A percentile compares a stretch with the other conserved stretches of the same genome.
Conservation (phyloP, 2,113 vertebrate species). For the Erinaceus europaeus region DNA sequence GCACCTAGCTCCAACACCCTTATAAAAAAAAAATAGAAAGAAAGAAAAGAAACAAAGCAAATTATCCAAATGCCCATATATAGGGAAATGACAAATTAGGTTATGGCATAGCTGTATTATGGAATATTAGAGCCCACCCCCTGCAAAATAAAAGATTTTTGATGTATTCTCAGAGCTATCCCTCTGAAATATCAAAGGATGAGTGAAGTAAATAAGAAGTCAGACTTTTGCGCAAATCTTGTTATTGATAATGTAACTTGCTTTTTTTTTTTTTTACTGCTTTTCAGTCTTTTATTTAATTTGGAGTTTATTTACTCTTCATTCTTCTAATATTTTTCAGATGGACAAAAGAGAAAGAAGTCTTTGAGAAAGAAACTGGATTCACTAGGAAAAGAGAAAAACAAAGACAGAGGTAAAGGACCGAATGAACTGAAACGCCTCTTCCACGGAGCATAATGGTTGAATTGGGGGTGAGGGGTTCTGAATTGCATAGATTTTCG, state of each 20-base stretch:
- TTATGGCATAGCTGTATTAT: background rate
- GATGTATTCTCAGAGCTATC: background rate
- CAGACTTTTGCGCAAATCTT: background rate
- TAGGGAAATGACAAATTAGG: background rate
- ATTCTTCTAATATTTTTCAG: constrained; percentile 81
- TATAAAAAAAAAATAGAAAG: no score
- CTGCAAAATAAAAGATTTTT: background rate
- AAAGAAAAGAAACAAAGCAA: no score
- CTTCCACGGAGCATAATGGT: constrained; percentile 25
- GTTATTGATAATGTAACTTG: background rate
- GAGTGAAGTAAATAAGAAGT: background rate
- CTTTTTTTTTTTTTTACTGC: background rate
- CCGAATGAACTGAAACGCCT: constrained; percentile 31
- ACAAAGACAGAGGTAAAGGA: constrained; percentile 94
- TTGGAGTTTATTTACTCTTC: background rate
- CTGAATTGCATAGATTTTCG: background rate
- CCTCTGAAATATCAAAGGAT: constrained; percentile 15
- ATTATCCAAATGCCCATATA: background rate
- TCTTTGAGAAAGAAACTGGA: constrained; percentile 96
- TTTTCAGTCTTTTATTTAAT: no score
- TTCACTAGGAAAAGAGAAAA: constrained; percentile 96
- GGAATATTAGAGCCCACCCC: background rate
- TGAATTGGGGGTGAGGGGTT: constrained; percentile 53
- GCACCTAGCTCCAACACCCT: no score
- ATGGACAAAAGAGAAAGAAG: constrained; percentile 96